A percentile compares a stretch with the other conserved stretches of the same genome.
Evolutionary conservation across 2,888 invertebrate species (phyloP).

Genomic region (Sphaerophoria taeniata): DNA sequence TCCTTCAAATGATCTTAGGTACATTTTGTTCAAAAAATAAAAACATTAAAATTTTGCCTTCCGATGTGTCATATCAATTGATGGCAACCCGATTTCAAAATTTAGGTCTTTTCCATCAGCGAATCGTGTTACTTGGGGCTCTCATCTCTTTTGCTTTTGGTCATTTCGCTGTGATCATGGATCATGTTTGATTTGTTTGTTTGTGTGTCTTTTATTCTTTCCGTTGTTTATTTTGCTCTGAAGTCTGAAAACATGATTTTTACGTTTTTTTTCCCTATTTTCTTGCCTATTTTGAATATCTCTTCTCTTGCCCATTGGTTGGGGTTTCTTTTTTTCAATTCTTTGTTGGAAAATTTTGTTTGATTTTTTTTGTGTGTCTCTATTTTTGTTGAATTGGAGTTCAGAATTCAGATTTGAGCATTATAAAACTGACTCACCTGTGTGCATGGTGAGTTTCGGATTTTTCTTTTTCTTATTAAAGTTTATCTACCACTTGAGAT

Average conservation of each 20-base stretch:
- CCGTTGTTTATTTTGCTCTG: constrained; percentile 63
- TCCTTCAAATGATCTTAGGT: no score
- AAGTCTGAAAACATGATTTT: constrained; percentile 72
- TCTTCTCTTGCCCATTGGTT: constrained; percentile 19
- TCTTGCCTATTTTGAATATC: neutral
- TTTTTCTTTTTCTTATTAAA: neutral
- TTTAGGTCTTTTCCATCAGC: neutral
- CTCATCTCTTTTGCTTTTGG: constrained; percentile 24
- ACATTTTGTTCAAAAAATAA: no score
- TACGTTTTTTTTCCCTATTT: constrained; percentile 29
- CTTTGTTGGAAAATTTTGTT: constrained; percentile 38
- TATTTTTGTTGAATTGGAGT: constrained; percentile 56
- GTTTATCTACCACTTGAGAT: constrained; percentile 12
- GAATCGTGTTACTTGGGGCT: constrained; percentile 12
- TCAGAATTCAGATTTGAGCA: constrained; percentile 16
- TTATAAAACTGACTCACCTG: constrained; percentile 48
- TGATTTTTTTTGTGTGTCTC: constrained; percentile 54
- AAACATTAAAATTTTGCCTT: no score
- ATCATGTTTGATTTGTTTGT: constrained; percentile 17
- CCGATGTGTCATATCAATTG: no score
- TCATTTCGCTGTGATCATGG: constrained; percentile 43
- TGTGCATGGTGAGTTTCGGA: constrained; percentile 48
- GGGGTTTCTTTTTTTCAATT: constrained; percentile 37
- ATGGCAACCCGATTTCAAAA: no score
- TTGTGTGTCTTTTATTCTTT: constrained; percentile 34